Evolutionary conservation across 2,888 invertebrate genomes (phyloP).

Genomic region (Crocallis elinguaria): DNA sequence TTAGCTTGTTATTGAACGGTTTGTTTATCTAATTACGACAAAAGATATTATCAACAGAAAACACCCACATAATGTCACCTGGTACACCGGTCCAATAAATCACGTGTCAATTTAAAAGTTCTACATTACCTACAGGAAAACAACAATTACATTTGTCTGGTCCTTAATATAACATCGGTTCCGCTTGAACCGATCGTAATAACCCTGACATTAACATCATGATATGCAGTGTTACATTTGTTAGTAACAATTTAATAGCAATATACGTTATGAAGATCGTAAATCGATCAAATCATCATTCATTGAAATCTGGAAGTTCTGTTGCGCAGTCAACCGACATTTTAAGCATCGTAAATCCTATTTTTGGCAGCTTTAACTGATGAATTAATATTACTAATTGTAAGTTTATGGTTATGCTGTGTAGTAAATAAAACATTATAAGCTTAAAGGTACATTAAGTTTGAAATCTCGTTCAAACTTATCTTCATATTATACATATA

Average conservation of each 20-base stretch:
- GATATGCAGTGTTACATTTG: slow-evolving; percentile 18
- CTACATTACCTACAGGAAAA: slow-evolving; percentile 13
- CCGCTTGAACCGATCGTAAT: slow-evolving; percentile 26
- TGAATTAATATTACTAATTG: not conserved
- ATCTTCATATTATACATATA: no score
- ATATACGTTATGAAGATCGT: not conserved
- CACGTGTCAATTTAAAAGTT: not conserved
- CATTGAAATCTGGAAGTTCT: not conserved
- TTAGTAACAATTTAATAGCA: slow-evolving; percentile 9
- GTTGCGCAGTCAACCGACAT: not conserved
- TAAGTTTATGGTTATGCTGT: not conserved
- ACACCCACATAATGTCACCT: slow-evolving; percentile 9
- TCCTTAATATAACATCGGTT: slow-evolving; percentile 23
- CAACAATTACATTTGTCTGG: not conserved
- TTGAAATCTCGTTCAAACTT: no score
- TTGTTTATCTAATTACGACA: slow-evolving; percentile 16
- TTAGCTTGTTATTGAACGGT: not conserved
- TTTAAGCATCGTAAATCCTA: not conserved
- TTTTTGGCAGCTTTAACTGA: not conserved
- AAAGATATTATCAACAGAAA: slow-evolving; percentile 9
- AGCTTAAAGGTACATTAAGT: no score
- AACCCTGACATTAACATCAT: slow-evolving; percentile 37
- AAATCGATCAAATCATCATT: slow-evolving; percentile 11
- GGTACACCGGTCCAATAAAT: not conserved
- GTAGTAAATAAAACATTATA: no score